Evolutionary conservation across 2,113 vertebrate species (phyloP).

Genomic region (Delphinapterus leucas): DNA sequence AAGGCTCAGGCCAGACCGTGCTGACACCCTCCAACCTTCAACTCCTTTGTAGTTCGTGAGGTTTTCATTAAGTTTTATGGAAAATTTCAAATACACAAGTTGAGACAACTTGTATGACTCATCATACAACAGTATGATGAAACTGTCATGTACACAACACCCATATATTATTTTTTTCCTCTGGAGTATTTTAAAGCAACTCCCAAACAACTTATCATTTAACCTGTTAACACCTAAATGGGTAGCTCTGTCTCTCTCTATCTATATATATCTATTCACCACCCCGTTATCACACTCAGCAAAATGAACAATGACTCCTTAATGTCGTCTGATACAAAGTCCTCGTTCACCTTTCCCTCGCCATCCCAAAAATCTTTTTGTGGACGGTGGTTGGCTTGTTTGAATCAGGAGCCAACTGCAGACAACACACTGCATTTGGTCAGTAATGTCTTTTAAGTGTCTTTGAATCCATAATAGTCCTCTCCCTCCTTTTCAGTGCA

Average conservation of each 20-base stretch:
- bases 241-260: no score
- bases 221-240: neutral
- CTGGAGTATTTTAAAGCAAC: slow-evolving; percentile 4
- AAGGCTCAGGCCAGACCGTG: neutral
- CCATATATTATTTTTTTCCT: neutral
- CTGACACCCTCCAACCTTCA: neutral
- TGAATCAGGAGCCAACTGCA: neutral
- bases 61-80: neutral
- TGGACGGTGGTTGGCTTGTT: neutral
- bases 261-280: neutral
- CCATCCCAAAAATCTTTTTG: neutral
- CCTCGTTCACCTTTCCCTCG: neutral
- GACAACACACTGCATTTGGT: neutral
- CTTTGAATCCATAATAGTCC: accelerated
- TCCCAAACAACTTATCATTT: neutral
- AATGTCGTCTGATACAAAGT: neutral
- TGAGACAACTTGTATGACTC: neutral
- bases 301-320: neutral
- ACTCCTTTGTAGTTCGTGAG: neutral
- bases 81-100: neutral
- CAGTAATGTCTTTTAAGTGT: neutral
- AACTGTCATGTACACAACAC: neutral
- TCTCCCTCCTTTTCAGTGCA: neutral
- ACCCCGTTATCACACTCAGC: neutral
- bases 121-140: neutral